Conservation (phyloP, 1,140 invertebrate species). For the Argopecten irradians region DNA sequence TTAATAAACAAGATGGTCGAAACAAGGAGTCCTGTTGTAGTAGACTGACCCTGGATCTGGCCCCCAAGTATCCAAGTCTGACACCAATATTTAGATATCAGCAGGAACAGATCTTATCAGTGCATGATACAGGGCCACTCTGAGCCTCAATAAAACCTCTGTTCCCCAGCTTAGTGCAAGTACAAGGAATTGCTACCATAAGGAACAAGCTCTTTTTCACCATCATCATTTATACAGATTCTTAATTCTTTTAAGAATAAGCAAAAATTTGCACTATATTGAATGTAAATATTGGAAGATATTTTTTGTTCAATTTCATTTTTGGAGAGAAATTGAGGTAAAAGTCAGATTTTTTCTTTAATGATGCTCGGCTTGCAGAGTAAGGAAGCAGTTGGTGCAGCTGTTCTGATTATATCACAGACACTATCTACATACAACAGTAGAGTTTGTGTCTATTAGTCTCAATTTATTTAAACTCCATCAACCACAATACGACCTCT, state of each 20-base stretch:
- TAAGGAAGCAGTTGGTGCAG: not conserved
- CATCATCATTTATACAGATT: no score
- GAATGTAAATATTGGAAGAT: not conserved
- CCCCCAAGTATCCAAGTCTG: not conserved
- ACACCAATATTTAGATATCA: constrained; percentile 23
- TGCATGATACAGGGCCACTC: not conserved
- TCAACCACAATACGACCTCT: not conserved
- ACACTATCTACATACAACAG: not conserved
- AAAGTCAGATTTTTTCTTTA: not conserved
- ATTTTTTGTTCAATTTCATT: not conserved
- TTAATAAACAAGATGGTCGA: not conserved
- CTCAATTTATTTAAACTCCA: not conserved
- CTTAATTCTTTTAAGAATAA: no score
- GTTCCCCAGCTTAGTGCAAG: not conserved
- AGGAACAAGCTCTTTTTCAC: no score
- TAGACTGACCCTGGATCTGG: not conserved
- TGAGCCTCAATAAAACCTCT: not conserved
- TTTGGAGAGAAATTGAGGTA: not conserved
- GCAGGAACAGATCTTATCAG: not conserved
- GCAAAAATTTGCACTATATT: not conserved
- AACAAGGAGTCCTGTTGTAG: not conserved
- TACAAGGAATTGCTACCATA: not conserved
- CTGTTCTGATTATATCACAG: not conserved
- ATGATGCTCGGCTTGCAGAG: not conserved
- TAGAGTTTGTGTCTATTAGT: not conserved